Conservation (phyloP, 2,113 vertebrate species). For the Cynoglossus semilaevis region DNA sequence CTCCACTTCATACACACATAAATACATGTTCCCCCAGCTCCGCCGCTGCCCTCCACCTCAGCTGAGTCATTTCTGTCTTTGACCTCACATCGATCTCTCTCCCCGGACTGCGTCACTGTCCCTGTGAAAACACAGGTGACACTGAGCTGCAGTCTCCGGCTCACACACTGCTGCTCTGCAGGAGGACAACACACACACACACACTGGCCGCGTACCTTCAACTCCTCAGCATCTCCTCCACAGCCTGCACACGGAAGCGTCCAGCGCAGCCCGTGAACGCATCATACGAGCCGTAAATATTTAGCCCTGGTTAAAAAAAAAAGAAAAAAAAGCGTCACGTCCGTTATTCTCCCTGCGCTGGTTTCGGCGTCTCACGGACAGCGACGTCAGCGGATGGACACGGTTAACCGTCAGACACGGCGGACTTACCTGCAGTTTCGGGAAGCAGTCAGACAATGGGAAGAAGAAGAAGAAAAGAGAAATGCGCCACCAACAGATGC, state of each 20-base stretch:
- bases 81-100: background rate
- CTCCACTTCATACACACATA: no score
- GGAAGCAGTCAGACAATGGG: conserved; percentile 19
- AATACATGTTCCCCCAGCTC: no score
- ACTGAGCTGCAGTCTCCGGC: no score
- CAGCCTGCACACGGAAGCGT: no score
- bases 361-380: background rate
- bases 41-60: background rate
- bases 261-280: no score
- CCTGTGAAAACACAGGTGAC: background rate
- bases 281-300: no score
- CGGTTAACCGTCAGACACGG: background rate
- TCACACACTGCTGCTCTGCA: no score
- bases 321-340: no score
- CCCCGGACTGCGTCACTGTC: background rate
- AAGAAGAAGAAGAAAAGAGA: background rate
- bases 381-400: conserved; percentile 10
- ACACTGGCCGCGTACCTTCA: no score
- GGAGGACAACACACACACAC: background rate
- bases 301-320: no score
- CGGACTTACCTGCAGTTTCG: conserved; percentile 57
- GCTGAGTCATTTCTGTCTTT: background rate
- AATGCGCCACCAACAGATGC: conserved; percentile 1
- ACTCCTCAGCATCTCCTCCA: no score
- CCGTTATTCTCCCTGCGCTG: no score